Percentiles rank a stretch among this genome's conserved stretches.
These are phyloP conservation scores for Alectura lathami DNA, from an alignment of 2,113 vertebrate species.

Conservation along the genomic window DNA sequence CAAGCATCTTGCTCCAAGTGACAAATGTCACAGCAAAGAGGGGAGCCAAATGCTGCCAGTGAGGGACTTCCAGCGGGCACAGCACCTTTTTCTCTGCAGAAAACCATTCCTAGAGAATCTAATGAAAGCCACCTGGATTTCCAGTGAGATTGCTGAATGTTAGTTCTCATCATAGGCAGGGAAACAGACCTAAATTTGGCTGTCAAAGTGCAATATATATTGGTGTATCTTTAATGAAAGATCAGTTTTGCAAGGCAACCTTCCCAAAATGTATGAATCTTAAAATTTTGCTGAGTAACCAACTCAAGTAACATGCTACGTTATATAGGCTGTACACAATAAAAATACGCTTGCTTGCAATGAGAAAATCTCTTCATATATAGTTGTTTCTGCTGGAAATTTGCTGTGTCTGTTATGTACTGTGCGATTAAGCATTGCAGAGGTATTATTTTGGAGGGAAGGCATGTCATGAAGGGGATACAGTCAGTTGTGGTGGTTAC, in stretches of 20 bases:
- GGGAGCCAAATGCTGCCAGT: background rate
- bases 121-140: background rate
- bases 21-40: background rate
- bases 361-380: background rate
- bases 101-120: background rate
- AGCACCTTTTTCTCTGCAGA: background rate
- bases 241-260: background rate
- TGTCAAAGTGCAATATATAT: background rate
- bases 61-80: background rate
- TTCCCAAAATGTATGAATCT: background rate
- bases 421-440: conserved; percentile 30
- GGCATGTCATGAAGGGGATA: background rate
- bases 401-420: background rate
- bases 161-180: background rate
- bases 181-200: background rate
- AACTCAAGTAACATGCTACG: background rate
- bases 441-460: background rate
- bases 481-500: conserved; percentile 14
- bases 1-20: background rate
- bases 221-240: background rate
- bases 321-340: background rate
- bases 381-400: background rate
- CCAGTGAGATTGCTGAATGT: background rate
- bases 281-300: background rate
- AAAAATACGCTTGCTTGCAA: background rate